A percentile compares a stretch with the other conserved stretches of the same genome.
Conservation (phyloP, 2,888 invertebrate genomes). For the Clepsis dumicolana region DNA sequence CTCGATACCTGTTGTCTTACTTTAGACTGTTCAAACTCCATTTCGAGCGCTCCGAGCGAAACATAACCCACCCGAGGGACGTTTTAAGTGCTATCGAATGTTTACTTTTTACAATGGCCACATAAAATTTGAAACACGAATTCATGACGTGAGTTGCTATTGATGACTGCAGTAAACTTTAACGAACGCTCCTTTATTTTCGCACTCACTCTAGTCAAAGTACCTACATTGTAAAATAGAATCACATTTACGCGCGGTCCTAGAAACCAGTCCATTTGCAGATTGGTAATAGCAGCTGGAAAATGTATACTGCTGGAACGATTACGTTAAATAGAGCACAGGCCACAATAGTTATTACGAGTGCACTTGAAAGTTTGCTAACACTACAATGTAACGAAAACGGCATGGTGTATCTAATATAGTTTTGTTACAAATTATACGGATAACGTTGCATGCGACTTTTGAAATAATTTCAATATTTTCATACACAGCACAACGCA, state of each 20-base stretch:
- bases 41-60: not conserved
- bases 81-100: slow-evolving; percentile 4
- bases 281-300: slow-evolving; percentile 26
- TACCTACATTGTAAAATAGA: slow-evolving; percentile 11
- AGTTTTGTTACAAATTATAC: no score
- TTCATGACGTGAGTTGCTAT: slow-evolving; percentile 12
- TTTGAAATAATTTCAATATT: not conserved
- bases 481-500: slow-evolving; percentile 88
- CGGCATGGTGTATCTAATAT: not conserved
- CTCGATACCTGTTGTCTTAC: not conserved
- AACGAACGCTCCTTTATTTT: slow-evolving; percentile 15
- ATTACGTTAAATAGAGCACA: not conserved
- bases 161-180: slow-evolving; percentile 11
- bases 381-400: not conserved
- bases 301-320: slow-evolving; percentile 1
- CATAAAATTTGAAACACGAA: slow-evolving; percentile 27
- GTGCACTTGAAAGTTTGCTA: not conserved
- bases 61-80: not conserved
- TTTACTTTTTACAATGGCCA: slow-evolving; percentile 7
- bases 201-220: slow-evolving; percentile 3
- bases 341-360: slow-evolving; percentile 9
- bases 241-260: slow-evolving; percentile 12
- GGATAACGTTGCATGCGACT: no score
- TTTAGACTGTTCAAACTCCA: not conserved
- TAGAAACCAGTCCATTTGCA: slow-evolving; percentile 30